Evolutionary conservation across 2,113 vertebrate genomes (phyloP).

Genomic region (Zosterops pallidus): DNA sequence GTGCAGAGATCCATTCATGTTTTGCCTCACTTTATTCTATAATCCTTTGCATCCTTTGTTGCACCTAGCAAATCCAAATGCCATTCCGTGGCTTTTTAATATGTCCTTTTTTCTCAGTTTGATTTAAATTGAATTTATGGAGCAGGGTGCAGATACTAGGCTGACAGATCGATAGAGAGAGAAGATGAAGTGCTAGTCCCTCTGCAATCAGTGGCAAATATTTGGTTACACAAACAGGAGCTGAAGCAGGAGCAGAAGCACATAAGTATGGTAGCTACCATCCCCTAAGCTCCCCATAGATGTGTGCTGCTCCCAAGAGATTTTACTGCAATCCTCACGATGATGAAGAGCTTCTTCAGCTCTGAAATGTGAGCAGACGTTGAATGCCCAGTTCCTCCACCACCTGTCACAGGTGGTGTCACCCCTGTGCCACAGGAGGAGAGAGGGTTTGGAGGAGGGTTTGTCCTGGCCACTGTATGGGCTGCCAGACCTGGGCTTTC

Average conservation of each 20-base stretch:
- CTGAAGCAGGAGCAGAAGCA: background rate
- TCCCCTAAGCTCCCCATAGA: background rate
- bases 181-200: background rate
- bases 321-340: background rate
- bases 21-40: background rate
- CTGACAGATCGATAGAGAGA: background rate
- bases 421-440: background rate
- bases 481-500: background rate
- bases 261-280: background rate
- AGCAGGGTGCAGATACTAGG: background rate
- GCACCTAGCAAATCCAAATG: background rate
- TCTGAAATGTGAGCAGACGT: background rate
- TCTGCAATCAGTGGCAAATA: background rate
- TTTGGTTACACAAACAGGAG: background rate
- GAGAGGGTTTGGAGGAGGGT: background rate
- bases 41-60: background rate
- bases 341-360: background rate
- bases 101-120: background rate
- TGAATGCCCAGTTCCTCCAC: background rate
- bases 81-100: background rate
- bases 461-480: accelerated
- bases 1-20: background rate
- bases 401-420: background rate
- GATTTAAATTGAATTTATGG: background rate
- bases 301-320: background rate